Evolutionary conservation across 2,888 invertebrate genomes (phyloP).

Genomic region (Microplitis deprimator): DNA sequence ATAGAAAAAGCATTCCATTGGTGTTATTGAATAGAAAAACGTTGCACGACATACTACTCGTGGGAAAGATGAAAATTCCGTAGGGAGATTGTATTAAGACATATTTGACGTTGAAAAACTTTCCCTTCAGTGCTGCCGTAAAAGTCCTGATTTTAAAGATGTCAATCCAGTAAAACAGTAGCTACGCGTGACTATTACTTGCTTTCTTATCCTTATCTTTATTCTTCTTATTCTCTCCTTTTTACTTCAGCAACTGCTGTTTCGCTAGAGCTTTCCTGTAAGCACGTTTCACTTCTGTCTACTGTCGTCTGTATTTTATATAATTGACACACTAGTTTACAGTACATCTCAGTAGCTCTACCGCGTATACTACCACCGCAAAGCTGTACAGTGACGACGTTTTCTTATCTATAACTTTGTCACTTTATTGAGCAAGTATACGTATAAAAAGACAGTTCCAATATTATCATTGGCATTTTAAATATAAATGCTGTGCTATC

Average conservation of each 20-base stretch:
- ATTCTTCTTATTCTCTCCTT: neutral
- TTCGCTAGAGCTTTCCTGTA: neutral
- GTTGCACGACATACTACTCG: constrained; percentile 1
- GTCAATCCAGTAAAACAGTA: constrained; percentile 11
- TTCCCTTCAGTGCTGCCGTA: constrained; percentile 4
- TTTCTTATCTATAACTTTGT: constrained; percentile 18
- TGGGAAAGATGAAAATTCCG: constrained; percentile 18
- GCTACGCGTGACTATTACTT: neutral
- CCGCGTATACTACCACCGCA: neutral
- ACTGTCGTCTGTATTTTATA: neutral
- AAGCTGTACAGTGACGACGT: constrained; percentile 5
- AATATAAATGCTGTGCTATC: neutral
- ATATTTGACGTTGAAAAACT: constrained; percentile 19
- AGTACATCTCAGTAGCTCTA: neutral
- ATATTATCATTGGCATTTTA: neutral
- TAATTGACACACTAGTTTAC: constrained; percentile 17
- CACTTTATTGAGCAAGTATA: neutral
- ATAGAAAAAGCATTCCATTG: constrained; percentile 7
- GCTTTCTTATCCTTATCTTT: neutral
- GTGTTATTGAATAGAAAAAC: constrained; percentile 1
- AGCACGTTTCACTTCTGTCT: constrained; percentile 2
- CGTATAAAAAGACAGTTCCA: neutral
- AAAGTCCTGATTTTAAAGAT: constrained; percentile 19
- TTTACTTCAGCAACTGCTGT: neutral
- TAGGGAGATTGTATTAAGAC: constrained; percentile 18